phyloP scores from a whole-genome alignment of 2,888 invertebrate genomes.

The Drosophila tanythrix region DNA sequence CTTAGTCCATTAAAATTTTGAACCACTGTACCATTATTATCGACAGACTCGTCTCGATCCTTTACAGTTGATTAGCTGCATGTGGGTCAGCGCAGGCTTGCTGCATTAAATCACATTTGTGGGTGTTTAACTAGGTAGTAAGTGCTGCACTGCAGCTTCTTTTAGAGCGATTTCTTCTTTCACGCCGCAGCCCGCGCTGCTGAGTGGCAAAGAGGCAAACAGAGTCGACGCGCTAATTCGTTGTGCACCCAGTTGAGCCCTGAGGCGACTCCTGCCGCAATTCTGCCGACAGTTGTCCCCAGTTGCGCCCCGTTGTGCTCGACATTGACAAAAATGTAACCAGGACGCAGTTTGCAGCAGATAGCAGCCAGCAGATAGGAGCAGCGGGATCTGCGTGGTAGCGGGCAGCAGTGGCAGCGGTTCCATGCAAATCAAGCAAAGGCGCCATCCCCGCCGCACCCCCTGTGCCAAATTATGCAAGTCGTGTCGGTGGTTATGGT shows the following conservation, averaged over 20 bases:
- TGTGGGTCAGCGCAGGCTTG: not conserved
- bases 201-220: conserved; percentile 43
- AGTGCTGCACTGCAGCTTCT: not conserved
- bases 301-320: conserved; percentile 3
- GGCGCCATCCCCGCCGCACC: conserved; percentile 20
- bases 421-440: conserved; percentile 69
- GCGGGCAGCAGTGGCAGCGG: not conserved
- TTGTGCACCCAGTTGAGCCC: conserved; percentile 63
- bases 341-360: conserved; percentile 17
- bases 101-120: not conserved
- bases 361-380: not conserved
- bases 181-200: not conserved
- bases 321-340: conserved; percentile 56
- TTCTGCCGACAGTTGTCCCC: conserved; percentile 6
- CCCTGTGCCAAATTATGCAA: conserved; percentile 59
- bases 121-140: not conserved
- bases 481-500: conserved; percentile 55
- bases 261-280: conserved; percentile 31
- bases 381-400: not conserved
- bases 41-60: not conserved
- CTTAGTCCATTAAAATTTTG: not conserved
- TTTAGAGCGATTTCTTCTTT: not conserved
- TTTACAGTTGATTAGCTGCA: not conserved
- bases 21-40: not conserved
- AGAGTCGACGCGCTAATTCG: conserved; percentile 71